Conservation (phyloP, 2,888 invertebrate genomes). For the Bimastos eiseni region DNA sequence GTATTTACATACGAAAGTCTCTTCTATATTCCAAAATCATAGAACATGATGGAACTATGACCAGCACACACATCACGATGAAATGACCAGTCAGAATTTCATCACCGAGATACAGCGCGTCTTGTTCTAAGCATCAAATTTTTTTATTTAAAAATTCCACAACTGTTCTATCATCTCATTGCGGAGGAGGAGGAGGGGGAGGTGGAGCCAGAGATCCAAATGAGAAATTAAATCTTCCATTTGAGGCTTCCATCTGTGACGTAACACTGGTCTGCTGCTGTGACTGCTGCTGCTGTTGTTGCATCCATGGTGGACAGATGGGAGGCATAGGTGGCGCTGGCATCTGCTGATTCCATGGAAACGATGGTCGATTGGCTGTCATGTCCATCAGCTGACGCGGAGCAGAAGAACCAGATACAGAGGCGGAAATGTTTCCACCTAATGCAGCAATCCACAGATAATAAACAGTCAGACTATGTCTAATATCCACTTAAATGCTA, state of each 20-base stretch:
- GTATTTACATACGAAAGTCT: background rate
- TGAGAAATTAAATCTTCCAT: slow-evolving; percentile 23
- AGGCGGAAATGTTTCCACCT: background rate
- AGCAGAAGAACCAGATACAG: background rate
- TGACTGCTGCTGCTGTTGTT: slow-evolving; percentile 9
- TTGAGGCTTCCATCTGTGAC: slow-evolving; percentile 10
- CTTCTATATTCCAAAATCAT: background rate
- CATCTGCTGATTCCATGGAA: slow-evolving; percentile 17
- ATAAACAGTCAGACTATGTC: background rate
- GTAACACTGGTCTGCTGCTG: background rate
- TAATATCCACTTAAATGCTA: background rate
- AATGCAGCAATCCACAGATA: background rate
- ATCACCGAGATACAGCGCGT: background rate
- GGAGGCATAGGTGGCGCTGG: background rate
- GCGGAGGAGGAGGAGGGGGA: slow-evolving; percentile 19
- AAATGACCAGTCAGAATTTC: slow-evolving; percentile 13
- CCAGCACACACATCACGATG: background rate
- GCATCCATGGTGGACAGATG: slow-evolving; percentile 20
- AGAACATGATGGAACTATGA: background rate
- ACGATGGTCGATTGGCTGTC: background rate
- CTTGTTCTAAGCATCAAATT: background rate
- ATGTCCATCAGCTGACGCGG: slow-evolving; percentile 16
- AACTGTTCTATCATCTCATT: slow-evolving; percentile 9
- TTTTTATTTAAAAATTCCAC: background rate
- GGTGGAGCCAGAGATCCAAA: slow-evolving; percentile 20